Evolutionary conservation across 1,140 invertebrate species (phyloP), one percentile per base, ranked within the genome.

Genomic region (Trissolcus basalis): DNA sequence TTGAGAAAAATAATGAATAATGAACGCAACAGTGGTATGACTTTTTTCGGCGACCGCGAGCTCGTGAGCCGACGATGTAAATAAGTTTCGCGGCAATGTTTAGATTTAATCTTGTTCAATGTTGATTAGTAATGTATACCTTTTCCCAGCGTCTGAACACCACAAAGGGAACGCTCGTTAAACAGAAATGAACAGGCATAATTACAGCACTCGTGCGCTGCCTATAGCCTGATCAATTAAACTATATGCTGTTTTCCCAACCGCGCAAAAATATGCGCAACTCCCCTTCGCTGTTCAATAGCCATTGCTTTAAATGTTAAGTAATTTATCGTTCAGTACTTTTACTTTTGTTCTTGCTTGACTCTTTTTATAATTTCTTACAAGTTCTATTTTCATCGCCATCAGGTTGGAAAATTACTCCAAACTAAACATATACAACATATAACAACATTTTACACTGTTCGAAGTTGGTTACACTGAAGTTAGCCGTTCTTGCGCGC

Each of bases 101-200:
- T 53, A 60, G 65, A 69, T 69, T 54, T 54, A 69, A 60, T 69
- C 65, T 60, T 16, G 48, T 60, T 54, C 14, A 69, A 69, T 49
- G 56, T 60, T 69, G 56, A 70, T 70, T 61, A 70, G 67, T 12
- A 61, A 70, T 61, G 55, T 61, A 27, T 27, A 61, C 56, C 67
- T 56, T 70, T 69, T 50, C 51, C 44, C 44, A 61, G 50, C 67
- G 51, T 13, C 55, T 69, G 61, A 70, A 64, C 47, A 33, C 53
- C 60, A 41, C 33, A 72, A 72, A 72, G 60, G 59, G 69, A 72
- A 72, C 58, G 69, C 69, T 72, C 69, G 60, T 72, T 72, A 58
- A 58, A 59, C 54, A 59, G 53, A 51, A 72, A 53, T 33, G 47
- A 39, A 53, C 60, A 50, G 41, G 54, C 48, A 54, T 72, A 64